A percentile compares a stretch with the other conserved stretches of the same genome.
phyloP scores from a whole-genome alignment of 2,113 vertebrate species.

The Phoenicopterus ruber region DNA sequence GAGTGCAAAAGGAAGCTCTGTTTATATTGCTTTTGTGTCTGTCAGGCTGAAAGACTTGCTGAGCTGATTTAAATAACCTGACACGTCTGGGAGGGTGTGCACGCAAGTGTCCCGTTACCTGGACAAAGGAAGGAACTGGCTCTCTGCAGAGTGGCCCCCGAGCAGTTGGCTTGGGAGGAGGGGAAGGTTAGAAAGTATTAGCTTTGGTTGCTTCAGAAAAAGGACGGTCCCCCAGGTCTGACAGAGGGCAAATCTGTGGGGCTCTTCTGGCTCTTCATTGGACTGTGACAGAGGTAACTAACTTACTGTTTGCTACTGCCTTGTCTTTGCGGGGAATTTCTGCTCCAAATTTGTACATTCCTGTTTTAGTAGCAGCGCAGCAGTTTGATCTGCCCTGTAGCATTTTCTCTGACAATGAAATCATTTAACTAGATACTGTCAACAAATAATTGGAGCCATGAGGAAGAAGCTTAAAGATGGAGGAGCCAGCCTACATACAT shows the following conservation, averaged over 20 bases:
- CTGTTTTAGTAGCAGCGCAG: neutral
- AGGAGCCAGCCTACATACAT: neutral
- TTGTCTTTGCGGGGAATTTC: neutral
- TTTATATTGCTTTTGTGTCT: conserved; percentile 18
- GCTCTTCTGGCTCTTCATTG: neutral
- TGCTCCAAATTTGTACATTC: neutral
- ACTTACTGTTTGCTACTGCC: neutral
- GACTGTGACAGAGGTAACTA: neutral
- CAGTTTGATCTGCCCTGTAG: neutral
- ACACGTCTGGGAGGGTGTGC: neutral
- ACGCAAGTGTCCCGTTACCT: neutral
- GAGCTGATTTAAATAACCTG: conserved; percentile 24
- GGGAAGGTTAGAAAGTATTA: neutral
- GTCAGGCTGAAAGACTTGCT: neutral
- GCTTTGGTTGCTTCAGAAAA: neutral
- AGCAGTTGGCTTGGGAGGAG: neutral
- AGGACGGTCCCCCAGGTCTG: neutral
- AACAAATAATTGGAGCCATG: neutral
- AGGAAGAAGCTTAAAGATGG: neutral
- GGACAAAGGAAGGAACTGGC: neutral
- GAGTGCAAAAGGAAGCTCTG: conserved; percentile 12
- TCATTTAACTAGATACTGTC: neutral
- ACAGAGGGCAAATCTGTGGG: neutral
- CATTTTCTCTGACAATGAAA: neutral
- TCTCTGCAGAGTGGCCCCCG: fast-evolving